These are phyloP conservation scores for Poeciliopsis turrubarensis DNA, from an alignment of 2,113 vertebrate genomes.

Conservation along the genomic window DNA sequence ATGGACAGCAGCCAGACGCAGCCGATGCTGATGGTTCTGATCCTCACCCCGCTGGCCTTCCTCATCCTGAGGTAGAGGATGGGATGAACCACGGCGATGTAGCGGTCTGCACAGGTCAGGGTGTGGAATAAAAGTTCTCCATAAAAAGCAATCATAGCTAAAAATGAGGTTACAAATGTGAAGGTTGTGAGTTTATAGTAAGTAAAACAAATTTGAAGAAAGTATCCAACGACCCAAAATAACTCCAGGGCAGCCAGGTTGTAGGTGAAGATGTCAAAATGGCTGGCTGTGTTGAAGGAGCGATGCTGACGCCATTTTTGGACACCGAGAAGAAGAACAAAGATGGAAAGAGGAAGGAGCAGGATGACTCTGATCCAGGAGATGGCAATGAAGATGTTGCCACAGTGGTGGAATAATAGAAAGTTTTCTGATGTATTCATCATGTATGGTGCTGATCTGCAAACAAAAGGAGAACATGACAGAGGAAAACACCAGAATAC, in stretches of 20 bases:
- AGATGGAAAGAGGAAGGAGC: constrained; percentile 4
- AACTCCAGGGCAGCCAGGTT: constrained; percentile 17
- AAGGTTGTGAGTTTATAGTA: fast-evolving
- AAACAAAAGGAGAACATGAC: neutral
- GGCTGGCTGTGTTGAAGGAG: neutral
- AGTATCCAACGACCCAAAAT: neutral
- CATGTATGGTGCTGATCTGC: neutral
- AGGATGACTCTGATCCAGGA: neutral
- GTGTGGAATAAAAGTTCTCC: constrained; percentile 7
- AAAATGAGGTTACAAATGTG: fast-evolving
- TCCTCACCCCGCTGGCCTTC: neutral
- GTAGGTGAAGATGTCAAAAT: constrained; percentile 29
- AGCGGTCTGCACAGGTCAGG: constrained; percentile 41
- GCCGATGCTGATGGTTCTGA: constrained; percentile 13
- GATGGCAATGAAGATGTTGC: fast-evolving
- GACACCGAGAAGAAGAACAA: neutral
- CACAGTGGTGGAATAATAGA: no score
- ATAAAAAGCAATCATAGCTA: fast-evolving
- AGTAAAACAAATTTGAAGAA: fast-evolving
- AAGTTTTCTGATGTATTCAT: neutral
- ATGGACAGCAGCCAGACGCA: constrained; percentile 24
- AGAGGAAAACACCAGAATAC: neutral
- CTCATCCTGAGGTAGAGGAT: constrained; percentile 28
- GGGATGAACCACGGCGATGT: constrained; percentile 48
- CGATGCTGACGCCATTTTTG: neutral